A percentile compares a stretch with the other conserved stretches of the same genome.
Evolutionary conservation across 2,113 vertebrate species (phyloP).

Genomic region (Gymnorhina tibicen): DNA sequence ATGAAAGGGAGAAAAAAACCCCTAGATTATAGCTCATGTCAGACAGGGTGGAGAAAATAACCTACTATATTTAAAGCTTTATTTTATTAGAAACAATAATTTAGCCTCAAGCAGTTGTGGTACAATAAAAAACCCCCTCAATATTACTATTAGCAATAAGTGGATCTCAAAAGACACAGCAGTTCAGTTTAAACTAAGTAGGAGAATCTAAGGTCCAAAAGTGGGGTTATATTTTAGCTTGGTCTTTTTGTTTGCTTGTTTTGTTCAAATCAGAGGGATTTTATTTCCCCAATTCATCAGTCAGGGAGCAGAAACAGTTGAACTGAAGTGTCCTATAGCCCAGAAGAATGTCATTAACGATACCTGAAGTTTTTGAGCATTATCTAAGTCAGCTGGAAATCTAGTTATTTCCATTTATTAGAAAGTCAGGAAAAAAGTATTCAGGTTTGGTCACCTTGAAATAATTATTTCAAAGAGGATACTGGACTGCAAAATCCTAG

Average conservation of each 20-base stretch:
- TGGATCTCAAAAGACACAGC: neutral
- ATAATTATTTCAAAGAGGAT: neutral
- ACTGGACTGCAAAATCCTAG: neutral
- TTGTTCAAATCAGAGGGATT: neutral
- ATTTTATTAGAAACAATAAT: conserved; percentile 17
- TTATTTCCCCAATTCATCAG: neutral
- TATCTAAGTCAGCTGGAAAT: neutral
- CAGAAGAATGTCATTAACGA: neutral
- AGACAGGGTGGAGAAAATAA: conserved; percentile 32
- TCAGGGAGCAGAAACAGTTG: neutral
- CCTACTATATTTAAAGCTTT: conserved; percentile 14
- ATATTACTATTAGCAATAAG: neutral
- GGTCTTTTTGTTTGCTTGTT: neutral
- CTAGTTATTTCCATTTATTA: neutral
- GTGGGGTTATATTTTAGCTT: neutral
- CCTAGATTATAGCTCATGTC: conserved; percentile 32
- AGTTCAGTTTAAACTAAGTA: neutral
- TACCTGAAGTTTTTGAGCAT: neutral
- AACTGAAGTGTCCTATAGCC: neutral
- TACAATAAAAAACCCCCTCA: neutral
- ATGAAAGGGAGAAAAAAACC: conserved; percentile 11
- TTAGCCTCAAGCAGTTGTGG: neutral
- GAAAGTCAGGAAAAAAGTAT: neutral
- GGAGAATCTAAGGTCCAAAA: neutral
- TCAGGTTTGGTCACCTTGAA: neutral